Evolutionary conservation across 2,888 invertebrate genomes (phyloP), one percentile per base, ranked within the genome.

Genomic region (Amblyjoppa fuscipennis): DNA sequence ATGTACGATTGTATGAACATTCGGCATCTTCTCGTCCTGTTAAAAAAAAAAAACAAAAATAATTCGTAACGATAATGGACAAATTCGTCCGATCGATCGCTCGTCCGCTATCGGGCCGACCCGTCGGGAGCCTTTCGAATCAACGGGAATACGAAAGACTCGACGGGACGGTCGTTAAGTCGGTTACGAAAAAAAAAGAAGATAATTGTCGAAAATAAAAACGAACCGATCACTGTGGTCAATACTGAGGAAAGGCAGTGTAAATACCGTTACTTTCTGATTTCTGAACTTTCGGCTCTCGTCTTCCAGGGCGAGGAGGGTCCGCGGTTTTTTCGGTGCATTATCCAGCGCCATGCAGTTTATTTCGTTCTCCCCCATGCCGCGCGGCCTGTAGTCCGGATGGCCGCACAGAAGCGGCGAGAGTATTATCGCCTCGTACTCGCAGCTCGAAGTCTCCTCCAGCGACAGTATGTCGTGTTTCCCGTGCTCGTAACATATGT

Each of bases 381-480:
- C 97, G 91, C 96, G 96, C 0, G 97, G 96, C 90, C 97, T 97
- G 92, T 97, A 99, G 85, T 96, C 96, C 0, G 99, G 99, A 95
- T 99, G 99, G 51, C 95, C 95, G 92, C 99, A 99, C 0, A 99
- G 95, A 11, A 97, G 94, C 0, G 98, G 97, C 0, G 99, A 98
- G 31, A 99, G 95, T 16, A 99, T 97, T 16, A 99, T 96, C 2
- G 97, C 97, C 94, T 99, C 99, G 93, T 99, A 99, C 93, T 98
- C 98, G 92, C 99, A 99, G 0, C 98, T 98, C 0, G 98, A 97
- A 0, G 97, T 97, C 94, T 99, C 99, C 92, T 99, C 99, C 85
- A 99, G 96, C 0, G 98, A 98, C 93, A 98, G 98, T 2, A 99
- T 96, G 92, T 99, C 99, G 90, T 98, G 98, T 91, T 98, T 97